Conservation (phyloP, 2,113 vertebrate genomes). For the Xiphophorus maculatus region DNA sequence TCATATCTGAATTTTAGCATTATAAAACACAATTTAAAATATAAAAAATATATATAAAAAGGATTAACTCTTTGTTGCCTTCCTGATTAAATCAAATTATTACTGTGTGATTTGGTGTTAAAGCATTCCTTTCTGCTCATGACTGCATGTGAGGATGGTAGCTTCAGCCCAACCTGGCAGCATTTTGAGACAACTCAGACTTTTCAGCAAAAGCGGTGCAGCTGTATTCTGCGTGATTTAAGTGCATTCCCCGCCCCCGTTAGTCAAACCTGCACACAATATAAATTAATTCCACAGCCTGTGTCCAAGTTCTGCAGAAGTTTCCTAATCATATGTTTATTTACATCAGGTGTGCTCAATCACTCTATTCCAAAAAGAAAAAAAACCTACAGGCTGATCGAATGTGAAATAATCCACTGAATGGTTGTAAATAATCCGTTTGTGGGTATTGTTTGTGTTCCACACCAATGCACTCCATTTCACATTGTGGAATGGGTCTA, state of each 20-base stretch:
- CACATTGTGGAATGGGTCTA: background rate
- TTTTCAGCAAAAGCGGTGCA: no score
- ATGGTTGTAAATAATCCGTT: conserved; percentile 16
- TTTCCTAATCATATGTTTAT: background rate
- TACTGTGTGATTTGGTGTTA: background rate
- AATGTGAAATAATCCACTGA: conserved; percentile 6
- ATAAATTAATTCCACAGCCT: background rate
- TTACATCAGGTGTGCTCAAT: background rate
- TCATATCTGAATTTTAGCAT: no score
- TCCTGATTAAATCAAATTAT: no score
- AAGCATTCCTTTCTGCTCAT: conserved; percentile 35
- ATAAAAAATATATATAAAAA: no score
- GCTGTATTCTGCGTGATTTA: no score
- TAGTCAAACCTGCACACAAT: background rate
- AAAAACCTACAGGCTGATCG: background rate
- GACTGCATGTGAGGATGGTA: background rate
- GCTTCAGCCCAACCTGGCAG: conserved; percentile 1
- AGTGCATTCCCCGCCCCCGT: no score
- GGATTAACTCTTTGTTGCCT: no score
- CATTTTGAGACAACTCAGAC: background rate
- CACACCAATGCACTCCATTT: background rate
- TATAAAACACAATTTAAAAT: no score
- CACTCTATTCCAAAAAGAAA: background rate
- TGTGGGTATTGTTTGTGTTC: background rate
- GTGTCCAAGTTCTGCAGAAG: background rate